Evolutionary conservation across 2,797 vertebrate genomes (phyloP), one percentile per base, ranked within the genome.

Genomic region (Cetoscarus ocellatus): DNA sequence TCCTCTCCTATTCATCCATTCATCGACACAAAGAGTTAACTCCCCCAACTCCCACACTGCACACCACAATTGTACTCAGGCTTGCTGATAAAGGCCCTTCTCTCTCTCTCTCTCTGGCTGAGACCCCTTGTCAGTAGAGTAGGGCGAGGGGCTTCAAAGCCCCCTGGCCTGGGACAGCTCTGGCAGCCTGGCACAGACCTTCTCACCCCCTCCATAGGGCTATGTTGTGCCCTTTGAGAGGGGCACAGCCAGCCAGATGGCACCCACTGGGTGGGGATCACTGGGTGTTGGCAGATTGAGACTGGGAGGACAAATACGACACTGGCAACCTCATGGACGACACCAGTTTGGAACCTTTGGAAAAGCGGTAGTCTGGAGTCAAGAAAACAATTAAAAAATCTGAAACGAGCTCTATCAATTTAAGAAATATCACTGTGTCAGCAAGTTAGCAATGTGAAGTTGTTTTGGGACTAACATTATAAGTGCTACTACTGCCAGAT

Each of bases 21-120:
- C 92, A 92, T 90, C 89, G 82, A 90, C 80, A 92, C 91, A 93
- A 94, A 92, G 91, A 93, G 93, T 94, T 92, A 93, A 95, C 87
- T 92, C 93, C 88, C 87, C 87, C 91, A 86, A 83, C 91, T 89
- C 91, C 88, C 90, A 89, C 91, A 89, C 89, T 82, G 86, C 88
- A 84, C 84, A 88, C 82, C 77, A 83, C 90, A 90, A 92, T 91
- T 89, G 89, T 90, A 85, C 84, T 86, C 56, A 3, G 61, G 54
- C 82, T 85, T 64, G 77, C 88, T 89, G 91, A 93, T 93, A 94
- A 93, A 93, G 85, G 85, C 83, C 85, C 80, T 68, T 19, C 45
- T 53, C 38, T 43, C 84, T 67, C 68, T 73, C 73, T 71, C 67
- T 68, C 65, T 59, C 43, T 79, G 82, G 83, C 79, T 71, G 70